A percentile compares a stretch with the other conserved stretches of the same genome.
Evolutionary conservation across 2,797 vertebrate species (phyloP).

Genomic region (Eleutherodactylus coqui): DNA sequence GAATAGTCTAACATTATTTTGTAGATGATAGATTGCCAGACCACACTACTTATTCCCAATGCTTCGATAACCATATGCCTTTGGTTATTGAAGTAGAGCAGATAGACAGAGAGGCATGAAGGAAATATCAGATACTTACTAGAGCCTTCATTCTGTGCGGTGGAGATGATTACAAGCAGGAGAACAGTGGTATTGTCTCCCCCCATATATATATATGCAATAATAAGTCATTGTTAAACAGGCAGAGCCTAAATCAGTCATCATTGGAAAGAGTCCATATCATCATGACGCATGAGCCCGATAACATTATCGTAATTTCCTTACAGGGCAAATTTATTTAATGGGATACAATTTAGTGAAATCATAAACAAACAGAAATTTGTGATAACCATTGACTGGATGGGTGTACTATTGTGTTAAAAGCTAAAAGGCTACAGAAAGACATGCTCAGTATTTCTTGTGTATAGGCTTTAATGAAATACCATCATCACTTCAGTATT

Average conservation of each 20-base stretch:
- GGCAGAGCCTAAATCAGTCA: conserved; percentile 7
- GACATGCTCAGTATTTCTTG: not conserved
- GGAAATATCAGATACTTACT: conserved; percentile 65
- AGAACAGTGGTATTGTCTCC: not conserved
- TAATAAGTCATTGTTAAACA: conserved; percentile 22
- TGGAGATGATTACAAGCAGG: conserved; percentile 36
- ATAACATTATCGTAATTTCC: conserved; percentile 49
- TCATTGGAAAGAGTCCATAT: conserved; percentile 44
- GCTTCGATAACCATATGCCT: not conserved
- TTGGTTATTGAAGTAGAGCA: not conserved
- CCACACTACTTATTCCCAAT: not conserved
- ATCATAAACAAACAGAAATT: conserved; percentile 43
- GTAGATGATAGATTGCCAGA: not conserved
- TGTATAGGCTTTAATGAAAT: not conserved
- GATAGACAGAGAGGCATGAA: not conserved
- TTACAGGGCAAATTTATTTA: conserved; percentile 49
- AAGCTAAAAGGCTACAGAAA: not conserved
- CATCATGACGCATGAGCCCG: conserved; percentile 42
- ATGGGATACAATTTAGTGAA: conserved; percentile 19
- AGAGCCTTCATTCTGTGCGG: conserved; percentile 64
- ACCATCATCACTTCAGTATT: not conserved
- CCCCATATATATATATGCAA: conserved; percentile 48
- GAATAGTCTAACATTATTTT: not conserved
- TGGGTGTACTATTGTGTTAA: not conserved
- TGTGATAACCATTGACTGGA: not conserved